Evolutionary conservation across 2,797 vertebrate genomes (phyloP).

Genomic region (Bradypus variegatus): DNA sequence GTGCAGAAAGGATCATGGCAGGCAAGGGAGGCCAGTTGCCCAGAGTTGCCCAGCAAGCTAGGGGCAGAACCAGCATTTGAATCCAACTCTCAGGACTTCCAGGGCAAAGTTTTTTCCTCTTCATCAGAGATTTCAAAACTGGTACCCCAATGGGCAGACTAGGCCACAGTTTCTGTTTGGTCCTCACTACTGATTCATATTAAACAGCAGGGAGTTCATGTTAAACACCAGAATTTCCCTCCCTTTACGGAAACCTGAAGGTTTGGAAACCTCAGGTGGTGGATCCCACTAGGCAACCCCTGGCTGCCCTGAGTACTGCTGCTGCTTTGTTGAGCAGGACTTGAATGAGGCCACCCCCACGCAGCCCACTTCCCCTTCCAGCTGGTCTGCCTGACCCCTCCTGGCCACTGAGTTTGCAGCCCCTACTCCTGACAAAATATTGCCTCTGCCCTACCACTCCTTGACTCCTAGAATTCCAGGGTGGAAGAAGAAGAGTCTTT

Average conservation of each 20-base stretch:
- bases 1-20: background rate
- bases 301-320: background rate
- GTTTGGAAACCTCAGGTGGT: background rate
- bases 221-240: background rate
- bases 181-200: background rate
- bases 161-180: background rate
- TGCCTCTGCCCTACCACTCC: accelerated
- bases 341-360: accelerated
- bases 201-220: background rate
- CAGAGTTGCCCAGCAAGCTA: too few relatives aligned
- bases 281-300: background rate
- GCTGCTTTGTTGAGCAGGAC: background rate
- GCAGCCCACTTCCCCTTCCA: background rate
- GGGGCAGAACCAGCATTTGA: background rate
- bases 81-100: background rate
- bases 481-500: background rate
- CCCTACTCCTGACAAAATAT: background rate
- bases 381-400: background rate
- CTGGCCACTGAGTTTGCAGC: background rate
- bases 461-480: background rate
- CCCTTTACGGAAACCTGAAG: background rate
- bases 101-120: background rate
- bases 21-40: background rate
- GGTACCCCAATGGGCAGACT: background rate
- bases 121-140: background rate